Evolutionary conservation across 2,888 invertebrate genomes (phyloP), one percentile per base, ranked within the genome.

Genomic region (Drosophila aldrichi): DNA sequence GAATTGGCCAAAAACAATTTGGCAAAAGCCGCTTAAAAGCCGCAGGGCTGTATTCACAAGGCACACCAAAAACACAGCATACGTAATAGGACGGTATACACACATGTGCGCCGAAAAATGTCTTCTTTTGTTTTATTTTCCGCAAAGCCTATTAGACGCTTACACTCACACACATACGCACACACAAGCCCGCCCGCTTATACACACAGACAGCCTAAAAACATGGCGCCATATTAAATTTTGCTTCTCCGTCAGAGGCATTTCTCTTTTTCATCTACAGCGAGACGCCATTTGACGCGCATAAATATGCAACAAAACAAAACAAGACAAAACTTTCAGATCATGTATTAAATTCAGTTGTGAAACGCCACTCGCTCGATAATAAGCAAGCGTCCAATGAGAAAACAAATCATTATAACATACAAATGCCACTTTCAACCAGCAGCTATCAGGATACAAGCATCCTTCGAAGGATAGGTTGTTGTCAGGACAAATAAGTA

Each of bases 161-260:
- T 70, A 48, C 60, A 63, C 38, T 65, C 40, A 67, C 38, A 59
- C 7, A 51, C 6, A 44, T 44, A 52, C 44, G 12, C 7, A 51
- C 6, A 41, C 48, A 52, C 44, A 32, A 10, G n/a, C 9, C 10
- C 32, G 5, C 18, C 18, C 18, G 7, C 48, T 48, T 12, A 18
- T 12, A 18, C 34, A 49, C 12, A 49, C 49, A 34, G 29, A 61
- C 49, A 59, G n/a, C 51, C 65, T 71, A 64, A 77, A 70, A 81
- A 67, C 59, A 66, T 82, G 84, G 74, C 82, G 84, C 84, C 82
- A 84, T 80, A 74, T 82, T 82, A 74, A 82, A 78, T 82, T 81
- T 78, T 71, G 68, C 72, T 79, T 70, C 74, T 51, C 49, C 18
- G 58, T 55, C 14, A 29, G 44, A 29, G 29, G 22, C 38, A 70